A percentile compares a stretch with the other conserved stretches of the same genome.
Evolutionary conservation across 2,888 invertebrate species (phyloP).

Genomic region (Cosmia pyralina): DNA sequence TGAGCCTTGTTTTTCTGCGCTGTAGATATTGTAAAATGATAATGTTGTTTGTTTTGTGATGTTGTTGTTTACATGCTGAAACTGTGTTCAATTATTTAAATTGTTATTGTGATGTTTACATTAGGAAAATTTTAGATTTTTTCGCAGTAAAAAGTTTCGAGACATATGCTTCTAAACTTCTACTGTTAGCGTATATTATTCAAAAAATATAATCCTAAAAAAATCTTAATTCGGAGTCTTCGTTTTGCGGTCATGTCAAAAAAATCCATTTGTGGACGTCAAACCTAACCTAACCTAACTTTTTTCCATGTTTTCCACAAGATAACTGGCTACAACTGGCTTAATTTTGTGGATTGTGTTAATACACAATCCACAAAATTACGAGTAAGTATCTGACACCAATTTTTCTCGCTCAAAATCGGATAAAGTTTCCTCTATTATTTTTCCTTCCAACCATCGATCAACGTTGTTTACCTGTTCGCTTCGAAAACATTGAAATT

Average conservation of each 20-base stretch:
- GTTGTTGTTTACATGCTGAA: constrained; percentile 23
- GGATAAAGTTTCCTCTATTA: constrained; percentile 28
- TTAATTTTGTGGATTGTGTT: too few species aligned
- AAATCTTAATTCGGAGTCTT: too few species aligned
- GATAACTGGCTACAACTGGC: neutral
- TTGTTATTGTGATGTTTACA: neutral
- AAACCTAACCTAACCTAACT: too few species aligned
- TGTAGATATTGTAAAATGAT: constrained; percentile 26
- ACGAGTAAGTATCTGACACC: constrained; percentile 10
- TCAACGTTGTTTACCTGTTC: constrained; percentile 53
- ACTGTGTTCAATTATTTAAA: constrained; percentile 8
- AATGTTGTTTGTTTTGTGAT: constrained; percentile 17
- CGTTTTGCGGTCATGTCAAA: too few species aligned
- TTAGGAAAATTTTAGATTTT: too few species aligned
- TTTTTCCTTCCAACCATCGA: constrained; percentile 30
- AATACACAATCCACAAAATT: constrained; percentile 22
- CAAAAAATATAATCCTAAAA: too few species aligned
- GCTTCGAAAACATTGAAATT: constrained; percentile 45
- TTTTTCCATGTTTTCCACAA: too few species aligned
- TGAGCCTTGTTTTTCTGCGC: constrained; percentile 23
- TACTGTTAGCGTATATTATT: too few species aligned
- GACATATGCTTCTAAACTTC: too few species aligned
- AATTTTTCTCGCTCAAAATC: constrained; percentile 6
- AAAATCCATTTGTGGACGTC: too few species aligned
- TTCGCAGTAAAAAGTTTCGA: too few species aligned